Base-by-base conservation (phyloP, 1,140 invertebrate genomes). In the Cepaea nemoralis region DNA sequence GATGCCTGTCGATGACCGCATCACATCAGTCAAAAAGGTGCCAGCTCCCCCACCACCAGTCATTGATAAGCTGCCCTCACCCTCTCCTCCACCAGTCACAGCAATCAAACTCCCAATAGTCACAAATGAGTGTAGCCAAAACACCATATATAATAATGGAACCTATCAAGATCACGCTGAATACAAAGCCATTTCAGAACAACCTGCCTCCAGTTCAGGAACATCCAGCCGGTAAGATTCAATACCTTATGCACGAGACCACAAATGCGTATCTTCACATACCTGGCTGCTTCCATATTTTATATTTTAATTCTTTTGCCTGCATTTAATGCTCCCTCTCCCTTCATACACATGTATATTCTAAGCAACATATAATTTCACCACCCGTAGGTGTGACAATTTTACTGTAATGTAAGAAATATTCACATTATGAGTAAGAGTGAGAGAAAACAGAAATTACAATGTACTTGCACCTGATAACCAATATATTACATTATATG, bases 161-260 rank as follows among this genome's bases (percentile, higher is more conserved):
- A 37, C 16, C 66, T 50, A 35, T 33, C 1, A 39, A 63, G 75
- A 5, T 12, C 75, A 63, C 66, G 37, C 50, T 63, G 31, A 45
- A 27, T 37, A 45, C 5, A 55, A 63, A 10, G 33, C 16, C 1
- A 16, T 50, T 45, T 66, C 75, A 6, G 73, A 35, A 19, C 42
- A 35, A 1, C 6, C 40, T 12, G 2, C 69, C 37, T 40, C 69
- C 39, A 45, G 69, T 40, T 42, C 14, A 19, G 2, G 1, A 3
- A 8, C 6, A 10, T 14, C 8, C 40, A 50, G 35, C 31, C 24
- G 73, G 73, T 77, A 77, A 77, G 50, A 77, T 88, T 83, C 39
- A 87, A 84, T 39, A 45, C 42, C 8, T 14, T 19, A 55, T 55
- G n/a, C n/a, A 55, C 42, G 50, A 55, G 50, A 55, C 50, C 3